Percentiles rank a stretch among this genome's conserved stretches.
Evolutionary conservation across 2,888 invertebrate species (phyloP).

Genomic region (Aspidiotus rigidus): DNA sequence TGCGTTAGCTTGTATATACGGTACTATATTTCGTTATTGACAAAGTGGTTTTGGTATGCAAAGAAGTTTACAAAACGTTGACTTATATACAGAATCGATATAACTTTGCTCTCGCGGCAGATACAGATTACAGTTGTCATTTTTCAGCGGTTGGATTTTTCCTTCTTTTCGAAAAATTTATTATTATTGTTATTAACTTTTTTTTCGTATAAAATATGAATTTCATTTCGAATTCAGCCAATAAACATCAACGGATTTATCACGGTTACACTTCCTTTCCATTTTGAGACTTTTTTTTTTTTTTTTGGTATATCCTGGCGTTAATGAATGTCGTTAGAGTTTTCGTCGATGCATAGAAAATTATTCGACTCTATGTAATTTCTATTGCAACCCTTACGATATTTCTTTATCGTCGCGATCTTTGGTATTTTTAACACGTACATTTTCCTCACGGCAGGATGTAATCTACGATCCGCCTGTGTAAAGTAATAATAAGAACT

Average conservation of each 20-base stretch:
- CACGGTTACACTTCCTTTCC: neutral
- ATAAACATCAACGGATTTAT: neutral
- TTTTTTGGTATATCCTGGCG: neutral
- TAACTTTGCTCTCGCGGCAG: constrained; percentile 20
- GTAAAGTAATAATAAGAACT: neutral
- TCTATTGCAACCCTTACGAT: neutral
- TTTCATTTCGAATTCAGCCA: neutral
- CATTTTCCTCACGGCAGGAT: neutral
- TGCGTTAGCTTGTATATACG: neutral
- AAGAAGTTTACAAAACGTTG: neutral
- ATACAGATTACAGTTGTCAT: constrained; percentile 32
- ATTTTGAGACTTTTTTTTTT: neutral
- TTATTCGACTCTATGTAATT: neutral
- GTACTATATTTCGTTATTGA: neutral
- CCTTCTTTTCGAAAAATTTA: neutral
- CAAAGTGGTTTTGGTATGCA: neutral
- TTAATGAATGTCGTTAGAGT: neutral
- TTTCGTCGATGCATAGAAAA: neutral
- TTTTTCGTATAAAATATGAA: neutral
- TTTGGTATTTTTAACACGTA: constrained; percentile 2
- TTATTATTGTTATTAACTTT: neutral
- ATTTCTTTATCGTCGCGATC: neutral
- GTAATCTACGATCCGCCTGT: neutral
- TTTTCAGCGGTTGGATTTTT: constrained; percentile 11
- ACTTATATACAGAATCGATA: neutral